Percentiles rank a stretch among this genome's conserved stretches.
Conservation (phyloP, 2,888 invertebrate species). For the Campoplex capitator region DNA sequence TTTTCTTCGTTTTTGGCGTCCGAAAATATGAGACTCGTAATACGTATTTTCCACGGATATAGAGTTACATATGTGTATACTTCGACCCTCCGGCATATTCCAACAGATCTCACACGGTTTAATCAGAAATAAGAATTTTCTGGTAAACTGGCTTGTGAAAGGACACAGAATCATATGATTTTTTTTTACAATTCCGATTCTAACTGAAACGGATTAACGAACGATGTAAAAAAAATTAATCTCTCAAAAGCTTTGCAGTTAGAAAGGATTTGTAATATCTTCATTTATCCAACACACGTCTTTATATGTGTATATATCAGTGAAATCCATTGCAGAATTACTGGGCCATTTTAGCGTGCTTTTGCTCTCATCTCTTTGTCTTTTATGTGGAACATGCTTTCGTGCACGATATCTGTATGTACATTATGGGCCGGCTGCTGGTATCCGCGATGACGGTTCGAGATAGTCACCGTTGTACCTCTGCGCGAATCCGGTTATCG, state of each 20-base stretch:
- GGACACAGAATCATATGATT: neutral
- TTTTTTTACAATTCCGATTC: slow-evolving; percentile 7
- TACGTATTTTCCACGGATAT: slow-evolving; percentile 9
- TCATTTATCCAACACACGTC: neutral
- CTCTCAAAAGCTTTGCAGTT: neutral
- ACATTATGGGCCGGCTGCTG: slow-evolving; percentile 48
- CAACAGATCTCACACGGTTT: neutral
- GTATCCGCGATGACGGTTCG: slow-evolving; percentile 67
- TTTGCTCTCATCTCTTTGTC: slow-evolving; percentile 17
- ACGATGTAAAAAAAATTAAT: neutral
- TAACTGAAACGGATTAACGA: neutral
- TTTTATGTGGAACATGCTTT: slow-evolving; percentile 26
- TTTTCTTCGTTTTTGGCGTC: slow-evolving; percentile 7
- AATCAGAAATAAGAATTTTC: neutral
- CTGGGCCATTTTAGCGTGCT: neutral
- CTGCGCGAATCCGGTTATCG: slow-evolving; percentile 78
- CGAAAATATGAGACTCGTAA: slow-evolving; percentile 47
- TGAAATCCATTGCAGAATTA: slow-evolving; percentile 24
- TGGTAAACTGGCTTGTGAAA: neutral
- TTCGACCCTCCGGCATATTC: neutral
- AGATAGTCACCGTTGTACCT: slow-evolving; percentile 71
- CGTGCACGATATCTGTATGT: slow-evolving; percentile 26
- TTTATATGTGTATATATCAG: neutral
- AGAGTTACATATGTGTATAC: neutral
- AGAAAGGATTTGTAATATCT: neutral